These are phyloP conservation scores for Salvator merianae DNA, from an alignment of 2,113 vertebrate genomes.

Conservation along the genomic window DNA sequence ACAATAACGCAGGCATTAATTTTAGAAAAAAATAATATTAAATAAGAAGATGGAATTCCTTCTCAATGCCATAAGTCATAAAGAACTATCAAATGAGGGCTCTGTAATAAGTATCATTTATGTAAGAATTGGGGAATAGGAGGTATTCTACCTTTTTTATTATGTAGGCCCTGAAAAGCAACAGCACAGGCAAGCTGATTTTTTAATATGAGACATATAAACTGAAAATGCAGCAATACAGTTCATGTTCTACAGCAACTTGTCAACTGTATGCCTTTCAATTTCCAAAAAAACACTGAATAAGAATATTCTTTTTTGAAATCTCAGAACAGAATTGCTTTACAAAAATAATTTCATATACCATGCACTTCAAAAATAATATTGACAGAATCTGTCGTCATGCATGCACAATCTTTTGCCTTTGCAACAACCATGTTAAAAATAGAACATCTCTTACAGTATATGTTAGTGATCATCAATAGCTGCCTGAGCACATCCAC, in stretches of 20 bases:
- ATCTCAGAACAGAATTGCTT: not conserved
- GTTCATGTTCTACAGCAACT: not conserved
- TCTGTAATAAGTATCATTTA: not conserved
- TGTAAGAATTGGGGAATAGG: not conserved
- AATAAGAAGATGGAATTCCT: not conserved
- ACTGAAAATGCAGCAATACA: not conserved
- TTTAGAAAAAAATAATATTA: not conserved
- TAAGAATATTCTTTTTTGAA: not conserved
- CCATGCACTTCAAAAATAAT: not conserved
- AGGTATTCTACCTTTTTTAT: not conserved
- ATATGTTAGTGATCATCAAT: not conserved
- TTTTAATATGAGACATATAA: not conserved
- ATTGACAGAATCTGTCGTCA: not conserved
- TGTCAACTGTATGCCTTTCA: not conserved
- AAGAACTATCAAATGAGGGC: not conserved
- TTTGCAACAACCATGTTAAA: constrained; percentile 24
- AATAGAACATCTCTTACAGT: not conserved
- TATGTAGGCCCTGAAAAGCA: not conserved
- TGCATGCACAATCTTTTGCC: not conserved
- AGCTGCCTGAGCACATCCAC: constrained; percentile 7
- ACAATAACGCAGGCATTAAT: not conserved
- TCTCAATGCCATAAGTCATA: not conserved
- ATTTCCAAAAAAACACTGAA: not conserved
- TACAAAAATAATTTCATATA: not conserved
- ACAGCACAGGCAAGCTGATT: not conserved